Percentiles rank a stretch among this genome's conserved stretches.
These are phyloP conservation scores for Bembecia ichneumoniformis DNA, from an alignment of 2,888 invertebrate species.

Conservation along the genomic window DNA sequence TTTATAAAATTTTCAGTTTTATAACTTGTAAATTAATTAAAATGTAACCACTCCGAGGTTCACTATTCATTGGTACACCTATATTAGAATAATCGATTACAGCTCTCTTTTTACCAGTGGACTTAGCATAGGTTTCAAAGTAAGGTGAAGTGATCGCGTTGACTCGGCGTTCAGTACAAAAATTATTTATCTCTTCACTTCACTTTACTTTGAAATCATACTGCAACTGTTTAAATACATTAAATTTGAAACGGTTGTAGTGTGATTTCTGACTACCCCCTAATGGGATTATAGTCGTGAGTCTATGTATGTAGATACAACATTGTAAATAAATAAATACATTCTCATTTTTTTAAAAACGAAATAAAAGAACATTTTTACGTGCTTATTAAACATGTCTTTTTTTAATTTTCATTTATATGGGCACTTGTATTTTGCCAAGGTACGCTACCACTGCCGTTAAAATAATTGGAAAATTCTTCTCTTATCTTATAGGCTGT, in stretches of 20 bases:
- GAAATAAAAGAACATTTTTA: conserved; percentile 3
- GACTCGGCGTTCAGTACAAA: not conserved
- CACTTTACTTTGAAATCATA: too few species aligned
- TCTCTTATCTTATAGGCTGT: conserved; percentile 6
- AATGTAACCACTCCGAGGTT: too few species aligned
- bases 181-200: too few species aligned
- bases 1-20: too few species aligned
- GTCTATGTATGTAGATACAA: conserved; percentile 5
- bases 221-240: too few species aligned
- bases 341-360: too few species aligned
- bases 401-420: conserved; percentile 3
- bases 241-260: not conserved
- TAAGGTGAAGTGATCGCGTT: not conserved
- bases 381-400: too few species aligned
- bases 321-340: not conserved
- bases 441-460: conserved; percentile 8
- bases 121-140: conserved; percentile 2
- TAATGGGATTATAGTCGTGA: conserved; percentile 4
- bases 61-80: conserved; percentile 1
- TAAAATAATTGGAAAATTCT: conserved; percentile 4
- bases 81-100: conserved; percentile 8
- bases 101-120: conserved; percentile 3
- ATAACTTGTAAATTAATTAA: too few species aligned
- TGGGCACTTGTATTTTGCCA: conserved; percentile 9
- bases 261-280: not conserved